Evolutionary conservation across 1,140 invertebrate species (phyloP), one percentile per base, ranked within the genome.

Genomic region (Polyergus mexicanus): DNA sequence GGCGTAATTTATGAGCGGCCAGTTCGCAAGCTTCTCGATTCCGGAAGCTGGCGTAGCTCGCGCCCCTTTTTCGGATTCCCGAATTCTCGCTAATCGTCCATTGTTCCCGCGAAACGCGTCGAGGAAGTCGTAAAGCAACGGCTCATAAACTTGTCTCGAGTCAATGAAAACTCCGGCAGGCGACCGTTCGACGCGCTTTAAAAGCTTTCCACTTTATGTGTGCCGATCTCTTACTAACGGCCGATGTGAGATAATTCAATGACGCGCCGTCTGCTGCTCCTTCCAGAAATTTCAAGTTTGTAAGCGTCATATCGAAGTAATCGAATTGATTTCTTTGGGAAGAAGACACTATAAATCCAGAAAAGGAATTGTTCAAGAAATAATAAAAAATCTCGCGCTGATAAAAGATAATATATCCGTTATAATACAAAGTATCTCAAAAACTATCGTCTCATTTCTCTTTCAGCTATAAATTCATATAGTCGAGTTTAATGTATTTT

Each of bases 121-220:
- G 41, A 69, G 63, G 71, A 84, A 84, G 63, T 62, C 80, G 22
- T 69, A 32, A 71, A 66, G 47, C 78, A 74, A 56, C 66, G 58
- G 65, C 66, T 58, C 69, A 22, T 74, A 75, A 84, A 71, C 28
- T 71, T 47, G 72, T 85, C 65, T 56, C 51, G 25, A 65, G 72
- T 71, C 83, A 63, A 87, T 78, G 65, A 85, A 78, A 75, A 75
- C 11, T 2, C 47, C 32, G 38, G 16, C 38, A 28, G 58, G 58
- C 58, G 56, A 44, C 28, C n/a, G 56, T 44, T 11, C 41, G 25
- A 60, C 28, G 47, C n/a, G 44, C 69, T 86, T 86, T 86, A 51
- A 58, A 68, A 88, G 60, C 41, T 68, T 74, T 84, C 10, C 16
- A 28, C 72, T 85, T 88, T 62, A 58, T 68, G n/a, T n/a, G 16